phyloP scores from a whole-genome alignment of 2,888 invertebrate genomes.

The Metacarcinus magister region DNA sequence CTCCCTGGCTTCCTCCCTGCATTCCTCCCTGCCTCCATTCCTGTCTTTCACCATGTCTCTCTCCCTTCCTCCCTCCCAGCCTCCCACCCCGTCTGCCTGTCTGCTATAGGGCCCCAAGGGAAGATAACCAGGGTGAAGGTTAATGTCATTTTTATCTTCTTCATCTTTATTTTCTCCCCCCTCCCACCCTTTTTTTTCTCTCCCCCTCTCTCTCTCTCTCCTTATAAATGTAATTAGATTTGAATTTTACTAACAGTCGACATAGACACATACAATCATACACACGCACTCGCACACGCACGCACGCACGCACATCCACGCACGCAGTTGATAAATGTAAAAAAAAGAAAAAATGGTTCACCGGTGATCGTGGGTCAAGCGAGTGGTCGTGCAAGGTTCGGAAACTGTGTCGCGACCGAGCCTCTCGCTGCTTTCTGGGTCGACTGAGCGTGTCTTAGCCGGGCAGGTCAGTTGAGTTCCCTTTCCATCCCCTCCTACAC shows the following conservation, averaged over 20 bases:
- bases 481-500: neutral
- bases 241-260: neutral
- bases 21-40: neutral
- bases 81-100: neutral
- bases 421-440: neutral
- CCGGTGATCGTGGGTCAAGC: neutral
- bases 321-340: neutral
- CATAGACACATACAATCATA: neutral
- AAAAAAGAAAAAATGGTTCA: neutral
- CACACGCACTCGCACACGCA: constrained; percentile 10
- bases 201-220: constrained; percentile 43
- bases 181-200: neutral
- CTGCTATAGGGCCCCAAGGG: neutral
- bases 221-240: neutral
- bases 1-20: neutral
- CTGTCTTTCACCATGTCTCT: neutral
- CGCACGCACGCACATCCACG: constrained; percentile 23
- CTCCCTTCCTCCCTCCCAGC: neutral
- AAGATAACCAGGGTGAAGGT: neutral
- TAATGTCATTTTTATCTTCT: constrained; percentile 33
- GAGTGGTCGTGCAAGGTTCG: neutral
- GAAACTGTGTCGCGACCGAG: neutral
- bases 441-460: neutral
- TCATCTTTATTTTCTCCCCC: neutral
- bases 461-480: neutral